These are phyloP conservation scores for Caenorhabditis briggsae DNA, from an alignment of 1,140 invertebrate species.

Conservation along the genomic window DNA sequence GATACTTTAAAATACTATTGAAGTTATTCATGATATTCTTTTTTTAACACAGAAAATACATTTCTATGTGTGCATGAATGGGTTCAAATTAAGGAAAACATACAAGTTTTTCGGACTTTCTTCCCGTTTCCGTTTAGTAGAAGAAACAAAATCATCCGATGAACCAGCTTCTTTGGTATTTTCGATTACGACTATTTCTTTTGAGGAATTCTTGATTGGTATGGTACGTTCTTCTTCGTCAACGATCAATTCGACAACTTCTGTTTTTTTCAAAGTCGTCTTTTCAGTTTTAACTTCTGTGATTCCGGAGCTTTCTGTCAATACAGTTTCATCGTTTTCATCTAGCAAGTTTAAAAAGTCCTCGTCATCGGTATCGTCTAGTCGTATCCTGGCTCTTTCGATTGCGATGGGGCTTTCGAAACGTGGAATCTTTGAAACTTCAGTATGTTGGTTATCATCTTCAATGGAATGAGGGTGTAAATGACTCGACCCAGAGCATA, in stretches of 20 bases:
- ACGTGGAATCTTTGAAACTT: neutral
- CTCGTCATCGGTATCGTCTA: neutral
- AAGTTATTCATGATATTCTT: no score
- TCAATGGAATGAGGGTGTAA: no score
- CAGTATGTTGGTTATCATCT: neutral
- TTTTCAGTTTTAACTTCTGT: neutral
- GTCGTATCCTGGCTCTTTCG: neutral
- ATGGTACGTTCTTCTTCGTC: neutral
- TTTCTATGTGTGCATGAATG: no score
- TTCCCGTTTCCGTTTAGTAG: neutral
- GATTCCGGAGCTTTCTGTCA: neutral
- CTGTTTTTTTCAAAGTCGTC: neutral
- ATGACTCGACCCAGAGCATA: no score
- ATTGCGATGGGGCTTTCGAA: neutral
- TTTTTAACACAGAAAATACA: no score
- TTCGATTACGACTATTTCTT: no score
- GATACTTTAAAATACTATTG: no score
- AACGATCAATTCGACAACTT: neutral
- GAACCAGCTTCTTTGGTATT: neutral
- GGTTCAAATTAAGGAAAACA: no score
- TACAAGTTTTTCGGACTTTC: neutral
- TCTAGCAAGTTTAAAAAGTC: conserved; percentile 12
- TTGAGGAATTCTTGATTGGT: neutral
- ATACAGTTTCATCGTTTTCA: neutral
- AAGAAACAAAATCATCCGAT: neutral